Percentiles rank a stretch among this genome's conserved stretches.
Conservation (phyloP, 2,797 vertebrate species). For the Ambastaia sidthimunki region DNA sequence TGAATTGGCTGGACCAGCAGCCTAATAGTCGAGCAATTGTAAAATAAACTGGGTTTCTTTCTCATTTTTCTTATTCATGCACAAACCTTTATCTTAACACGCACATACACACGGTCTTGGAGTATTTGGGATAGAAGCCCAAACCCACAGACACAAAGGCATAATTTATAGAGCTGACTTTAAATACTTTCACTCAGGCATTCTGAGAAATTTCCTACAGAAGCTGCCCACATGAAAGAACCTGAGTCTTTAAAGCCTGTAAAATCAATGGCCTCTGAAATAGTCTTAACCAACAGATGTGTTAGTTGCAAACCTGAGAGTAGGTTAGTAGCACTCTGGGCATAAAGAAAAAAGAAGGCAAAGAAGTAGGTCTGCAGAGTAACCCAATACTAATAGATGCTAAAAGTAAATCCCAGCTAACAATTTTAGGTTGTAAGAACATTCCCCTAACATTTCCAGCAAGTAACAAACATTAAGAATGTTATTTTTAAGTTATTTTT, state of each 20-base stretch:
- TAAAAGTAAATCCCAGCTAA: too few species aligned
- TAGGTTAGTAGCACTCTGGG: neutral
- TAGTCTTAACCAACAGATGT: neutral
- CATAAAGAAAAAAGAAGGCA: neutral
- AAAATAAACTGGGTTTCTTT: neutral
- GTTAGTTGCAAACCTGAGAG: neutral
- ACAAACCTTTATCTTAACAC: slow-evolving; percentile 7
- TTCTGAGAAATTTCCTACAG: slow-evolving; percentile 47
- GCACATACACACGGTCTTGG: neutral
- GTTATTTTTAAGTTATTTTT: too few species aligned
- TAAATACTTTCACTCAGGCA: slow-evolving; percentile 41
- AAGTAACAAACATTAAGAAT: too few species aligned
- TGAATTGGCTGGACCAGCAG: too few species aligned
- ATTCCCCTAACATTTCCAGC: too few species aligned
- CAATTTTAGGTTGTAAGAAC: too few species aligned
- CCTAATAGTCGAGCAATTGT: too few species aligned
- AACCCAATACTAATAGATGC: too few species aligned
- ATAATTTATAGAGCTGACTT: slow-evolving; percentile 46
- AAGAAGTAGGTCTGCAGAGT: too few species aligned
- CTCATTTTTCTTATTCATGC: slow-evolving; percentile 18
- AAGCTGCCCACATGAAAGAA: slow-evolving; percentile 45
- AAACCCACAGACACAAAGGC: slow-evolving; percentile 43
- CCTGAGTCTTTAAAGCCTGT: slow-evolving; percentile 26
- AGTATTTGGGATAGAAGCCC: slow-evolving; percentile 33
- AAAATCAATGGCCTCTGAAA: slow-evolving; percentile 12